These are phyloP conservation scores for Epinephelus coioides DNA, from an alignment of 2,797 vertebrate species.

Conservation along the genomic window DNA sequence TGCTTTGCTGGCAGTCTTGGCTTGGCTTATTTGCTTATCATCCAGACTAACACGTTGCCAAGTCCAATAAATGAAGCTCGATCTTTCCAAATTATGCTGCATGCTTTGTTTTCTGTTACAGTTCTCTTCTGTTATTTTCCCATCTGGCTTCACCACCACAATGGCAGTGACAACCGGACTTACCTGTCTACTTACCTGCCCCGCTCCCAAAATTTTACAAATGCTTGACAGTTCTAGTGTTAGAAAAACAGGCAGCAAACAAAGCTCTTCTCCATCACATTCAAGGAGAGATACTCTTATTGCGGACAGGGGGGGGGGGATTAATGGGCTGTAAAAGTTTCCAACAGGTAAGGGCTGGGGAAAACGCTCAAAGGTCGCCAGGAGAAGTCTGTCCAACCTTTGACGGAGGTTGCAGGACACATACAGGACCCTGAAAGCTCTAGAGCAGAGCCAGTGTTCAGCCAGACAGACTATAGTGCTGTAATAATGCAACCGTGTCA, in stretches of 20 bases:
- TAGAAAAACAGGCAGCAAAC: constrained; percentile 78
- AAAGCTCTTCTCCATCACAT: constrained; percentile 78
- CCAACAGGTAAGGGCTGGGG: constrained; percentile 49
- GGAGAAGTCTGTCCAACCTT: constrained; percentile 62
- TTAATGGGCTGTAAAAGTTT: constrained; percentile 21
- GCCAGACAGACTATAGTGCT: constrained; percentile 84
- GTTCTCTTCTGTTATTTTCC: constrained; percentile 7
- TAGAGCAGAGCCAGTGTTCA: constrained; percentile 85
- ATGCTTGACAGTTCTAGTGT: constrained; percentile 61
- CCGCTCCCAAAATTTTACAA: constrained; percentile 44
- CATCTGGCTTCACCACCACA: constrained; percentile 33
- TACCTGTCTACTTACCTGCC: constrained; percentile 84
- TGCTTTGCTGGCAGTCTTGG: constrained; percentile 85
- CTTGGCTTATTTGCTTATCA: constrained; percentile 73
- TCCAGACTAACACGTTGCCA: constrained; percentile 73
- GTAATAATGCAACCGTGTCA: constrained; percentile 83
- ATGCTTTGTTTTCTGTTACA: constrained; percentile 75
- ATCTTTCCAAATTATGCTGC: constrained; percentile 69
- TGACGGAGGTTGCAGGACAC: constrained; percentile 57
- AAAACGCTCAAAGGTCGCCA: constrained; percentile 64
- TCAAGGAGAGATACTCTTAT: constrained; percentile 67
- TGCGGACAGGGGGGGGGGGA: constrained; percentile 20
- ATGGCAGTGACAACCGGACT: constrained; percentile 69
- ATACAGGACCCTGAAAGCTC: constrained; percentile 66
- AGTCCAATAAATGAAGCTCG: constrained; percentile 67